phyloP scores from a whole-genome alignment of 2,888 invertebrate species.

The Pterobdella sp. region DNA sequence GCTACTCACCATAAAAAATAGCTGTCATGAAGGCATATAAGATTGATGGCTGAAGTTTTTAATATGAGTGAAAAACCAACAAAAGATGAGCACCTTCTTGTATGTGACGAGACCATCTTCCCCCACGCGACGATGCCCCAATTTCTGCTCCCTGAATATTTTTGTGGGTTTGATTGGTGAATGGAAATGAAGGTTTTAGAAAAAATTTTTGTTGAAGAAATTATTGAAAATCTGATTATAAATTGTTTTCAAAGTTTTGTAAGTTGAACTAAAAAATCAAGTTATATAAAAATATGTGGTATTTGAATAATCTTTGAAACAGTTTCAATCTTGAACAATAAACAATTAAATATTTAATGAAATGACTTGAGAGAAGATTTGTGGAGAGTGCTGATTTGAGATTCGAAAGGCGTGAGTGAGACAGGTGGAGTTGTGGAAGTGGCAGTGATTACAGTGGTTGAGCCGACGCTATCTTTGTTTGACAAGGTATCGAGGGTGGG shows the following conservation, averaged over 20 bases:
- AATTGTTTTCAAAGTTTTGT: too few species aligned
- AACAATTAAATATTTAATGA: not conserved
- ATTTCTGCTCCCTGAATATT: slow-evolving; percentile 59
- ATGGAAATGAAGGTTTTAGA: not conserved
- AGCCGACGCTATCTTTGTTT: not conserved
- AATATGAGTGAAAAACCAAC: not conserved
- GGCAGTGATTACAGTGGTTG: slow-evolving; percentile 5
- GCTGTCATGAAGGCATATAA: too few species aligned
- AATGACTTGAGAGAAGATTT: not conserved
- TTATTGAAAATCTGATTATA: not conserved
- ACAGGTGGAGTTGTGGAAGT: slow-evolving; percentile 9
- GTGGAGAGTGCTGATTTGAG: not conserved
- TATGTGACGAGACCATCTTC: slow-evolving; percentile 94
- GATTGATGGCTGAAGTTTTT: too few species aligned
- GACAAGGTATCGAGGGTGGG: too few species aligned
- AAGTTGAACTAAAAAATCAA: too few species aligned
- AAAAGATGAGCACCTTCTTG: slow-evolving; percentile 64
- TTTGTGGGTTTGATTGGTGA: not conserved
- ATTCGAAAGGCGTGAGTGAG: not conserved
- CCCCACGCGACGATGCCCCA: slow-evolving; percentile 92
- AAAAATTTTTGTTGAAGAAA: not conserved
- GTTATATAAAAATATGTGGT: too few species aligned
- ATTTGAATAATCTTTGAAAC: too few species aligned
- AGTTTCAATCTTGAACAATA: too few species aligned
- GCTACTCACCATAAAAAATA: too few species aligned